Evolutionary conservation across 2,113 vertebrate genomes (phyloP).

Genomic region (Nyctereutes procyonoides): DNA sequence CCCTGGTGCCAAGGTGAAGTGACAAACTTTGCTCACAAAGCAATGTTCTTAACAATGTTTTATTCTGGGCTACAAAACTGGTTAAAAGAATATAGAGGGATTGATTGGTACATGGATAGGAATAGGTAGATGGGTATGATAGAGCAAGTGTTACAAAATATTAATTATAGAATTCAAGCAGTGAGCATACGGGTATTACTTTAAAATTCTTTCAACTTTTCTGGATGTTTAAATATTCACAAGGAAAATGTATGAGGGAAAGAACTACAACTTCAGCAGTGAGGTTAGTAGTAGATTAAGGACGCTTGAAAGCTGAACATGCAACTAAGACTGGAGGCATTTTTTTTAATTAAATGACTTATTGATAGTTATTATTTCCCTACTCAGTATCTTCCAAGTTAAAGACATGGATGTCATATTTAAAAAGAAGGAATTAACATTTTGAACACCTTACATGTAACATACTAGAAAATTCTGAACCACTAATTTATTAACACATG

Average conservation of each 20-base stretch:
- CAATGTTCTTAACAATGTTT: conserved; percentile 22
- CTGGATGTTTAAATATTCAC: conserved; percentile 8
- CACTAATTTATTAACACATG: neutral
- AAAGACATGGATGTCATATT: neutral
- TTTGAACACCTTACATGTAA: conserved; percentile 45
- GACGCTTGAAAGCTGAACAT: neutral
- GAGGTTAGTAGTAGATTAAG: neutral
- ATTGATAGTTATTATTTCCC: neutral
- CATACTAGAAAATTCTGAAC: neutral
- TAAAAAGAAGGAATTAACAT: neutral
- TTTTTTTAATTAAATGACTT: neutral
- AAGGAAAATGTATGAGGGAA: neutral
- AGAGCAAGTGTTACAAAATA: neutral
- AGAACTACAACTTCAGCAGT: neutral
- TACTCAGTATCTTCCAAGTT: conserved; percentile 4
- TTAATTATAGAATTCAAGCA: neutral
- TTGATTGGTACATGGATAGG: neutral
- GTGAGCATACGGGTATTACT: neutral
- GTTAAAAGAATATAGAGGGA: neutral
- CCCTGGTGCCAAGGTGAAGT: neutral
- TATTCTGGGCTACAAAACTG: neutral
- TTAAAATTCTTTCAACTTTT: neutral
- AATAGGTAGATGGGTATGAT: neutral
- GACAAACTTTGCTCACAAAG: conserved; percentile 34
- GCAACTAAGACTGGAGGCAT: neutral